phyloP scores from a whole-genome alignment of 2,888 invertebrate species.

The Thyatira batis region DNA sequence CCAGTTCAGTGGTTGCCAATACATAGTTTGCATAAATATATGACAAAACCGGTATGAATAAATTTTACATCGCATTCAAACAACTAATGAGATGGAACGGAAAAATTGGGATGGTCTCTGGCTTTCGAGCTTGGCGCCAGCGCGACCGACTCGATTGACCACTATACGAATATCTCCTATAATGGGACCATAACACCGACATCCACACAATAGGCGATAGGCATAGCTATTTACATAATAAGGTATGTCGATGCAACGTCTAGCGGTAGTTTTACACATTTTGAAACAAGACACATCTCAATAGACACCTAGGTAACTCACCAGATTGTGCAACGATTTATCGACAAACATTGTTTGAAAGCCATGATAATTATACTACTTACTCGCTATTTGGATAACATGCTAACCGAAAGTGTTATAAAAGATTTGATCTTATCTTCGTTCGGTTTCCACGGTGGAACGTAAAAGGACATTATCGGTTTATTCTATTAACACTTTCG shows the following conservation, averaged over 20 bases:
- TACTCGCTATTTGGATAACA: background rate
- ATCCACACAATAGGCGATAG: constrained; percentile 39
- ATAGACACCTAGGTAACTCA: background rate
- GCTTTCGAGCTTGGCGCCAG: constrained; percentile 57
- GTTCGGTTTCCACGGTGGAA: constrained; percentile 9
- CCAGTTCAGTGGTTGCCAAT: constrained; percentile 47
- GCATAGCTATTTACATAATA: constrained; percentile 44
- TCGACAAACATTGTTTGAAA: background rate
- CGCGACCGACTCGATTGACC: constrained; percentile 26
- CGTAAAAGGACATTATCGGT: constrained; percentile 14
- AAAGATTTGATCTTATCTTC: constrained; percentile 1
- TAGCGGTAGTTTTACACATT: constrained; percentile 33
- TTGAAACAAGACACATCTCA: constrained; percentile 25
- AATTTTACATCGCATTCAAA: constrained; percentile 50
- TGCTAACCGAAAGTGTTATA: background rate
- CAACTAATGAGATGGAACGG: constrained; percentile 54
- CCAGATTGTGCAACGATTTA: background rate
- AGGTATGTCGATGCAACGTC: constrained; percentile 32
- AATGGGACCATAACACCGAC: constrained; percentile 25
- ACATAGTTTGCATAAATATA: constrained; percentile 61
- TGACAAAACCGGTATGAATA: constrained; percentile 53
- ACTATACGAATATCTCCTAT: constrained; percentile 27
- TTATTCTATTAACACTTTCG: constrained; percentile 34
- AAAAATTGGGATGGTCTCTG: constrained; percentile 55
- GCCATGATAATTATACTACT: background rate